These are phyloP conservation scores for Lasiurus cinereus DNA, from an alignment of 2,113 vertebrate genomes.

Conservation along the genomic window DNA sequence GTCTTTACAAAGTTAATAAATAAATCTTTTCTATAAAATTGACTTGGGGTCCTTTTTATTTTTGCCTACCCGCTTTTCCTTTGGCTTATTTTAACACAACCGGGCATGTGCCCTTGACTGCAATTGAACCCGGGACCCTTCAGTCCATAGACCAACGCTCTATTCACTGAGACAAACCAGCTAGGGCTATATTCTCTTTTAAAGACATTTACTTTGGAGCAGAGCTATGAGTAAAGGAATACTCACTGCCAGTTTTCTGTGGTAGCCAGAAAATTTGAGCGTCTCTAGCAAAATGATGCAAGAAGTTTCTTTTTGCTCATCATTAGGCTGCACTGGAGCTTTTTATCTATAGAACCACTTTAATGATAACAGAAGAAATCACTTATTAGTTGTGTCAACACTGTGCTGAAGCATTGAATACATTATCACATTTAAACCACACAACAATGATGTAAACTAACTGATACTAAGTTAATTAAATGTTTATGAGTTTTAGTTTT, in stretches of 20 bases:
- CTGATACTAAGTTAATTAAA: not conserved
- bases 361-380: not conserved
- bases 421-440: not conserved
- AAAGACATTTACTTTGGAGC: not conserved
- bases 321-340: not conserved
- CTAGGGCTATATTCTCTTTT: not conserved
- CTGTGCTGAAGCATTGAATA: not conserved
- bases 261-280: not conserved
- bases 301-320: not conserved
- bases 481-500: not conserved
- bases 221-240: not conserved
- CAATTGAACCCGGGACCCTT: too few species aligned
- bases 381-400: not conserved
- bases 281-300: not conserved
- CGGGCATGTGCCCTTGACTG: too few species aligned
- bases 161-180: too few species aligned
- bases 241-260: constrained; percentile 8
- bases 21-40: too few species aligned
- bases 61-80: too few species aligned
- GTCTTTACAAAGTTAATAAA: not conserved
- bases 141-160: too few species aligned
- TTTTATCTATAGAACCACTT: not conserved
- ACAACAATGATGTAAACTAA: not conserved
- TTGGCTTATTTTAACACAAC: too few species aligned
- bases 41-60: too few species aligned